A percentile compares a stretch with the other conserved stretches of the same genome.
Conservation (phyloP, 2,113 vertebrate genomes). For the Salvelinus alpinus region DNA sequence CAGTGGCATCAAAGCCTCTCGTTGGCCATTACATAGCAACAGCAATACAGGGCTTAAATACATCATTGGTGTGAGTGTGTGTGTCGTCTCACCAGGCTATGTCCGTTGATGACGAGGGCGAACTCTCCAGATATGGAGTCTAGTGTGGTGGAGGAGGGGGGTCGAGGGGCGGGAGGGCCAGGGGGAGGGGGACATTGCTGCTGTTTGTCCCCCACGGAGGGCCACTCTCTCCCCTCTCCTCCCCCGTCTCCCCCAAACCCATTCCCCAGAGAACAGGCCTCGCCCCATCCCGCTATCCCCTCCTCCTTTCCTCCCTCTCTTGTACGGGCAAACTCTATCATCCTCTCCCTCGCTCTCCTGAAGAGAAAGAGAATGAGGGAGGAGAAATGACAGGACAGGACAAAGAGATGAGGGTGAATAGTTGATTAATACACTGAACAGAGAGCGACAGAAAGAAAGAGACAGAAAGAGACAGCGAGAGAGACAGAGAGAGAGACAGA, state of each 20-base stretch:
- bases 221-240: slow-evolving; percentile 60
- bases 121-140: slow-evolving; percentile 89
- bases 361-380: not conserved
- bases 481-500: too few relatives aligned
- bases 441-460: too few relatives aligned
- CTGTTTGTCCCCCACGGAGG: slow-evolving; percentile 39
- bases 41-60: not conserved
- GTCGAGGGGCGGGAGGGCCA: slow-evolving; percentile 30
- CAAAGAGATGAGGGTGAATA: not conserved
- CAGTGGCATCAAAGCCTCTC: too few relatives aligned
- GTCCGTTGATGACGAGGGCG: slow-evolving; percentile 87
- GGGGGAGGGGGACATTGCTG: slow-evolving; percentile 15
- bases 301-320: slow-evolving; percentile 64
- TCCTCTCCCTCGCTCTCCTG: slow-evolving; percentile 86
- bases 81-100: slow-evolving; percentile 84
- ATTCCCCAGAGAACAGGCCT: slow-evolving; percentile 64
- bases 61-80: not conserved
- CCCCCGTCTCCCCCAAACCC: slow-evolving; percentile 67
- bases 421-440: too few relatives aligned
- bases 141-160: slow-evolving; percentile 75
- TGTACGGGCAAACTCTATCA: slow-evolving; percentile 73
- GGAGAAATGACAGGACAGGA: not conserved
- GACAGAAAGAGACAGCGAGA: too few relatives aligned
- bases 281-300: slow-evolving; percentile 77
- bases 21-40: too few relatives aligned